phyloP scores from a whole-genome alignment of 2,113 vertebrate genomes.

The Ctenomys sociabilis region DNA sequence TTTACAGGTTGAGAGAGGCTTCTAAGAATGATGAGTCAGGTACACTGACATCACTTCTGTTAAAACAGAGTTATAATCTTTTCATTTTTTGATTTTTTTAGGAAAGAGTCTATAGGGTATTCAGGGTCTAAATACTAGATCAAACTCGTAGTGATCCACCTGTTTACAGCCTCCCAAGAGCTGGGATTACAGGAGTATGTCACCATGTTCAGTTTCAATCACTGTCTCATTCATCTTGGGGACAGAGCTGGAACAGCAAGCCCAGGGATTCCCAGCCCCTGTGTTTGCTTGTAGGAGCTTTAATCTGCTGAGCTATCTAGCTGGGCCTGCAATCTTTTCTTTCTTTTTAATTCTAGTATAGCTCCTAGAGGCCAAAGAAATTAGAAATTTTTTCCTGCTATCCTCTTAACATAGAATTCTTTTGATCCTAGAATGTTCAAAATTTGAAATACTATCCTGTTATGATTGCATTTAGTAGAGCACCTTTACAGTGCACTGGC shows the following conservation, averaged over 20 bases:
- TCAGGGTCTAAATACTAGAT: too few relatives aligned
- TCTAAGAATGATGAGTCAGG: neutral
- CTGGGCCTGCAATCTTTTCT: neutral
- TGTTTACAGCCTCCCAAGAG: too few relatives aligned
- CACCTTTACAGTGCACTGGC: neutral
- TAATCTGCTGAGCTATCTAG: too few relatives aligned
- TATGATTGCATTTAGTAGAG: neutral
- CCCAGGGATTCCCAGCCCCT: too few relatives aligned
- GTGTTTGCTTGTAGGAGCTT: too few relatives aligned
- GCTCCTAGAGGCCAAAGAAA: conserved; percentile 10
- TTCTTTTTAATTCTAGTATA: neutral
- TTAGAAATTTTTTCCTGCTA: neutral
- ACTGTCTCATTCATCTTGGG: too few relatives aligned
- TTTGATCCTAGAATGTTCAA: conserved; percentile 54
- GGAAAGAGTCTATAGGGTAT: too few relatives aligned
- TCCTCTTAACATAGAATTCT: conserved; percentile 45
- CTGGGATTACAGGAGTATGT: too few relatives aligned
- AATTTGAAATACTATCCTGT: conserved; percentile 17
- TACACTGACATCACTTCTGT: neutral
- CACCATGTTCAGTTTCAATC: too few relatives aligned
- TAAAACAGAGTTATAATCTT: neutral
- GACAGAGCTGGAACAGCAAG: too few relatives aligned
- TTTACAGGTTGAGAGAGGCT: neutral
- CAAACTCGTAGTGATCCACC: too few relatives aligned
- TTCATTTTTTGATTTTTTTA: neutral